A percentile compares a stretch with the other conserved stretches of the same genome.
These are phyloP conservation scores for Alosa sapidissima DNA, from an alignment of 2,797 vertebrate species.

Conservation along the genomic window DNA sequence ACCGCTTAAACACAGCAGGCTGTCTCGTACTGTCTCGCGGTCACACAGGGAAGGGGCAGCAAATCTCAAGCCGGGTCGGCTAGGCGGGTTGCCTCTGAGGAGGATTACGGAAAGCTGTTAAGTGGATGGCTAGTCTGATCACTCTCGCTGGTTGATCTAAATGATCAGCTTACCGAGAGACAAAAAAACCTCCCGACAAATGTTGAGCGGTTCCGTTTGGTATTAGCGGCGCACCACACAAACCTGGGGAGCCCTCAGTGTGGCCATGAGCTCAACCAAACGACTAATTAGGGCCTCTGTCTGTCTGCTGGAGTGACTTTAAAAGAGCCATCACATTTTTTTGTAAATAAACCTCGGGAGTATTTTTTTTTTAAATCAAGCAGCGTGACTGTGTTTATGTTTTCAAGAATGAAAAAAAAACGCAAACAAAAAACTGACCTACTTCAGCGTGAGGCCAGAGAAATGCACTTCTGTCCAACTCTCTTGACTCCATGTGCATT, in stretches of 20 bases:
- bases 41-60: background rate
- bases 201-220: background rate
- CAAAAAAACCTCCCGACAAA: background rate
- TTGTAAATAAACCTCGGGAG: background rate
- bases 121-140: constrained; percentile 38
- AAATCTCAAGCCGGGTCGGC: background rate
- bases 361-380: background rate
- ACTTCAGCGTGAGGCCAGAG: background rate
- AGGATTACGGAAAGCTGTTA: constrained; percentile 35
- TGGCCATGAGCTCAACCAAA: background rate
- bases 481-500: background rate
- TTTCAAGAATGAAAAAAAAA: background rate
- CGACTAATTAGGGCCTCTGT: background rate
- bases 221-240: background rate
- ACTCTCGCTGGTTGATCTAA: constrained; percentile 35
- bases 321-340: background rate
- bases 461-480: background rate
- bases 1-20: constrained; percentile 10
- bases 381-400: background rate
- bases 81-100: background rate
- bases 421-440: background rate
- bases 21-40: background rate
- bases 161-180: constrained; percentile 31
- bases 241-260: background rate
- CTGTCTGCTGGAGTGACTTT: background rate